A percentile compares a stretch with the other conserved stretches of the same genome.
These are phyloP conservation scores for Clistopyga incitator DNA, from an alignment of 2,888 invertebrate genomes.

Conservation along the genomic window DNA sequence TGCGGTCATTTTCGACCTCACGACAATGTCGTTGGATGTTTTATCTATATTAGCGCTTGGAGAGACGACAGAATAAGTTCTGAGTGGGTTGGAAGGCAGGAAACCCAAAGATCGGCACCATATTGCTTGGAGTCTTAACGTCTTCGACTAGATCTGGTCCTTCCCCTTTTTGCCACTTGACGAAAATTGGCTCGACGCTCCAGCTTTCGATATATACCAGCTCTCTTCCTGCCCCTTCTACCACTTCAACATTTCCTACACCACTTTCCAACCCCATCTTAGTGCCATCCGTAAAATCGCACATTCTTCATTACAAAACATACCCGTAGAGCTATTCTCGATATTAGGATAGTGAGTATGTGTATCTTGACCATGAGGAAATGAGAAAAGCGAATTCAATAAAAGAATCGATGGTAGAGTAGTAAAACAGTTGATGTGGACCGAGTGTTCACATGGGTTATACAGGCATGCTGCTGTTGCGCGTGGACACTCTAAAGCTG, in stretches of 20 bases:
- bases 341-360: neutral
- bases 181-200: constrained; percentile 61
- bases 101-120: constrained; percentile 27
- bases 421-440: constrained; percentile 1
- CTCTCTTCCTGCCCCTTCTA: constrained; percentile 2
- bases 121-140: constrained; percentile 44
- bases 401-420: neutral
- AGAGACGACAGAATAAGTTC: neutral
- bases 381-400: constrained; percentile 20
- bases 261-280: constrained; percentile 31
- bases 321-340: neutral
- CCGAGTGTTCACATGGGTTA: constrained; percentile 47
- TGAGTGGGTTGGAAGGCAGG: neutral
- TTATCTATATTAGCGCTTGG: neutral
- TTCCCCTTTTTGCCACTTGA: constrained; percentile 37
- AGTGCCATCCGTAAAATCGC: constrained; percentile 5
- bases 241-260: constrained; percentile 29
- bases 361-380: constrained; percentile 11
- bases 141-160: constrained; percentile 21
- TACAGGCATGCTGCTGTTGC: constrained; percentile 39
- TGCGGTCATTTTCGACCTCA: constrained; percentile 5
- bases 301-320: constrained; percentile 8
- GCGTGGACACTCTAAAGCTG: constrained; percentile 19
- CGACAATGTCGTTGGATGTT: constrained; percentile 18
- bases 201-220: constrained; percentile 32